Conservation (phyloP, 2,113 vertebrate genomes). For the Heterocephalus glaber region DNA sequence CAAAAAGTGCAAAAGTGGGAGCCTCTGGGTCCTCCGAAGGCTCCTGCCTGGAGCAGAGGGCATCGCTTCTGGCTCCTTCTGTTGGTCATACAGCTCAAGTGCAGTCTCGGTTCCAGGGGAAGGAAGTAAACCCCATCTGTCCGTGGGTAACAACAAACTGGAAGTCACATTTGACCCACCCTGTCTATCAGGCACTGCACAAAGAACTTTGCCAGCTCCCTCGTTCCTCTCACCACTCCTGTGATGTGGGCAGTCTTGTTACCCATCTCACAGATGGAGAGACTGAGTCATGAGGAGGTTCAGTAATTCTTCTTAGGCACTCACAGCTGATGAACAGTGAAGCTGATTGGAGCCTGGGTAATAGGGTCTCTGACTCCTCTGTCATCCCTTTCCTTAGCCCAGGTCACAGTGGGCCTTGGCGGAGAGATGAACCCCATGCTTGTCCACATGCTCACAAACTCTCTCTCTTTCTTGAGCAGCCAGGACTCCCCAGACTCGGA, state of each 20-base stretch:
- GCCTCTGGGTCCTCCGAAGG: neutral
- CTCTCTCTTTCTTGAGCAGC: slow-evolving; percentile 79
- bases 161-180: neutral
- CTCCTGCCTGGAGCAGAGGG: neutral
- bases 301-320: neutral
- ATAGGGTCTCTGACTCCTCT: neutral
- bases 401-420: neutral
- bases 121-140: neutral
- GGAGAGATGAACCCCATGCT: neutral
- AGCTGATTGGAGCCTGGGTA: neutral
- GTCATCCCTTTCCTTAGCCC: neutral
- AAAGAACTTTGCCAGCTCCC: neutral
- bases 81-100: neutral
- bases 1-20: neutral
- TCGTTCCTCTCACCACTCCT: neutral
- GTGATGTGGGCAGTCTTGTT: neutral
- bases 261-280: slow-evolving; percentile 8
- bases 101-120: neutral
- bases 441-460: neutral
- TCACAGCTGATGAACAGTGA: neutral
- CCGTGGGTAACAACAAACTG: neutral
- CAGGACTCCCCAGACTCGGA: slow-evolving; percentile 74
- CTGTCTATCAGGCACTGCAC: neutral
- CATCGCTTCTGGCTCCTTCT: neutral
- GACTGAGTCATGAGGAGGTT: neutral